Evolutionary conservation across 2,113 vertebrate genomes (phyloP), one percentile per base, ranked within the genome.

Genomic region (Eira barbara): DNA sequence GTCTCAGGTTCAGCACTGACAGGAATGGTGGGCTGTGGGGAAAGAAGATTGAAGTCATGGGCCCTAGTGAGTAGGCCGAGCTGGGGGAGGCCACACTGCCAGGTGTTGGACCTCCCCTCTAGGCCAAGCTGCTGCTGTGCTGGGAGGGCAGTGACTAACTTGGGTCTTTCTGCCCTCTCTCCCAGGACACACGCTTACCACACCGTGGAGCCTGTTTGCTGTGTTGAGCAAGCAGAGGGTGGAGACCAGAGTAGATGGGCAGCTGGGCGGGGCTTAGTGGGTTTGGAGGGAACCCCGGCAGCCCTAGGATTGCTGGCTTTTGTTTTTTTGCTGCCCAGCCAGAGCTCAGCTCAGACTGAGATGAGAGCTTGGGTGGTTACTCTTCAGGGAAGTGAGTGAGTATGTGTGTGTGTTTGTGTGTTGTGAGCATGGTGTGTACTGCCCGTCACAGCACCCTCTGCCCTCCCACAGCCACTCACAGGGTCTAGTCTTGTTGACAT

Each of bases 191-290:
- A 45, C 79, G 88, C 89, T 95, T 85, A 89, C 86, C 97, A 97
- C 94, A 96, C 84, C n/a, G 29, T 61, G 36, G 87, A 97, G 97
- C 90, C 95, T 96, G 97, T 97, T 98, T 98, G 97, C 97, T 97
- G 97, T 97, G 92, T 98, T 98, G 98, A 95, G 97, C 94, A 98
- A 97, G 97, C 61, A 89, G 92, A 61, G 94, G 97, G 98, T 94
- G 97, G 98, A 96, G 97, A 97, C 78, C 61, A 55, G 91, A 61
- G 36, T 87, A 82, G 84, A 74, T 84, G 91, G 91, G 94, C 89
- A 47, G 85, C 23, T 59, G 95, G 98, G 98, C 29, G 91, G 97
- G 95, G 95, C 98, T 95, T 97, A 97, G 95, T 93, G 85, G 83
- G 94, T 98, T 98, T 96, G 97, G 97, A 97, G 97, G 98, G 97